Percentiles rank a stretch among this genome's conserved stretches.
Evolutionary conservation across 1,140 invertebrate genomes (phyloP).

Genomic region (Apis dorsata): DNA sequence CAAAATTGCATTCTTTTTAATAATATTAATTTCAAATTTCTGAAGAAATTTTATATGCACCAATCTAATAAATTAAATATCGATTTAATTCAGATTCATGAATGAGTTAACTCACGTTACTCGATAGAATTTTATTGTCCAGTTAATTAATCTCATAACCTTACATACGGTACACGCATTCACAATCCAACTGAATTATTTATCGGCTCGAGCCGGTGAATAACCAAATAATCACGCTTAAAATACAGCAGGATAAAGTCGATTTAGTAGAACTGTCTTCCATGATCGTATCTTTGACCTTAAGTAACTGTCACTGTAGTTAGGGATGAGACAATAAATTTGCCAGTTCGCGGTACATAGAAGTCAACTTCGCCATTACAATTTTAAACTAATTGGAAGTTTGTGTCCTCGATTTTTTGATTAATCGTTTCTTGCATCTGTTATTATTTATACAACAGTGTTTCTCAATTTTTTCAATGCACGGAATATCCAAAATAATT

Average conservation of each 20-base stretch:
- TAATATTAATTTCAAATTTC: no score
- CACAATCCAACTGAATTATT: neutral
- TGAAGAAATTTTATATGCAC: no score
- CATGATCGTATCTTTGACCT: neutral
- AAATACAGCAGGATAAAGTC: neutral
- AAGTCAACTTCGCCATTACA: neutral
- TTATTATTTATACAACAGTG: neutral
- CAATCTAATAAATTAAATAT: no score
- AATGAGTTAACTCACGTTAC: neutral
- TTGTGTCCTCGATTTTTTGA: neutral
- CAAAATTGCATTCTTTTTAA: no score
- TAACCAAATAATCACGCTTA: neutral
- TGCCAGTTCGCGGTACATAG: neutral
- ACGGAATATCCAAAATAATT: no score
- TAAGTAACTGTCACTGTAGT: neutral
- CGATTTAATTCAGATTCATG: no score
- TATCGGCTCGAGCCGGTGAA: neutral
- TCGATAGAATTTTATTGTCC: neutral
- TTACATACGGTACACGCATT: neutral
- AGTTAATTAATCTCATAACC: constrained; percentile 6
- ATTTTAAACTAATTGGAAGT: constrained; percentile 1
- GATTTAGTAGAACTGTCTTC: neutral
- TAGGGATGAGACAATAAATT: neutral
- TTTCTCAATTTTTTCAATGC: no score
- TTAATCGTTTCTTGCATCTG: neutral